Base-by-base conservation (phyloP, 35 echinoderm and acorn worm species). In the Anneissia japonica region DNA sequence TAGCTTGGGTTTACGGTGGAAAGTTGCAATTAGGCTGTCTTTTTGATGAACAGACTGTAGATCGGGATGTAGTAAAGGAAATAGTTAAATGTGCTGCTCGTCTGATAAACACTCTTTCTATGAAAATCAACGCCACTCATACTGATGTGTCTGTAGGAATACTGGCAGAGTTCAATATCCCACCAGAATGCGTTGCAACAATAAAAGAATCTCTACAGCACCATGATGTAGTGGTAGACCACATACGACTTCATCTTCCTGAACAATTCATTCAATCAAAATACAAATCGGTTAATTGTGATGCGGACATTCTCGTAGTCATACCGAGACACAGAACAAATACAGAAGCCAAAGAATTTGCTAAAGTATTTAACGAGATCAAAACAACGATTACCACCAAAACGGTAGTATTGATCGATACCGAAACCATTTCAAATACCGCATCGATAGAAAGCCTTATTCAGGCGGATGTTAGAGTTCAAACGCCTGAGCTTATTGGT, bases 151-250 rank as follows among this genome's bases (percentile, higher is more conserved):
- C 77, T 14, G 33, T 79, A 12, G 77, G 33, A 79, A 79, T 79
- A 33, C 1, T 79, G 9, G 33, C 77, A 4, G 32, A 10, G 10
- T 79, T 79, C n/a, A 79, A 35, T 35, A 34, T 79, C 23, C 35
- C 77, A 79, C 77, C 77, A 79, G 77, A 79, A 34, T 79, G 77
- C 31, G n/a, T n/a, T n/a, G n/a, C 77, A 3, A 79, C 77, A 34
- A 79, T 79, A 34, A 79, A 79, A 37, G 77, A 79, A 4, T 11
- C 77, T 37, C 77, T 79, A 34, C 11, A 34, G 31, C 32, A 79
- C 31, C 77, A 79, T 35, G 33, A 79, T 35, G 4, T 79, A 11
- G 14, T 26, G 33, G 77, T 79, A 35, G 4, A 79, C 4, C 35
- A 79, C n/a, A 26, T 79, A 4, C 33, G 39, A 34, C 3, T 79